Evolutionary conservation across 1,140 invertebrate genomes (phyloP).

Genomic region (Laupala kohalensis): DNA sequence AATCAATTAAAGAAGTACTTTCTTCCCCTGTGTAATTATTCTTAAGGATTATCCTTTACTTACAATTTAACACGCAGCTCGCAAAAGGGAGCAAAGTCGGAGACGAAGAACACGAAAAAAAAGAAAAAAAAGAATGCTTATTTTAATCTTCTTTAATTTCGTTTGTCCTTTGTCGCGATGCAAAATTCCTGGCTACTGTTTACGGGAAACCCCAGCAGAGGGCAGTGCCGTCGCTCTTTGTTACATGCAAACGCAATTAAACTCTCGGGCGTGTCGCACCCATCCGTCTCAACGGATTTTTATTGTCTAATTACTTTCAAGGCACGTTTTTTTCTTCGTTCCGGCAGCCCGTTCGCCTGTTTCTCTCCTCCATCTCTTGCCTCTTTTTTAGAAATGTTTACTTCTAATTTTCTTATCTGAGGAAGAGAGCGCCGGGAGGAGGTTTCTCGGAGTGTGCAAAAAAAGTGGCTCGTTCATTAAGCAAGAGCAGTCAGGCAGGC

Average conservation of each 20-base stretch:
- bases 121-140: not conserved
- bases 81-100: too few relatives aligned
- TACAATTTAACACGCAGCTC: not conserved
- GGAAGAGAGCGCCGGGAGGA: not conserved
- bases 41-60: not conserved
- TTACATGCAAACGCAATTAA: not conserved
- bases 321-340: not conserved
- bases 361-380: not conserved
- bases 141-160: not conserved
- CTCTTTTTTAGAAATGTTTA: not conserved
- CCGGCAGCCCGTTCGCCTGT: not conserved
- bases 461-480: not conserved
- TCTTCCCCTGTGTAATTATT: not conserved
- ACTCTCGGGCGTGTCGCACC: not conserved
- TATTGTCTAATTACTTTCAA: not conserved
- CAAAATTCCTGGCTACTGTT: not conserved
- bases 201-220: not conserved
- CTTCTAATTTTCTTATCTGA: not conserved
- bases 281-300: not conserved
- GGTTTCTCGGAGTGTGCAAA: too few relatives aligned
- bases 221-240: not conserved
- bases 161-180: not conserved
- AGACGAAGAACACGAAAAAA: too few relatives aligned
- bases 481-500: too few relatives aligned
- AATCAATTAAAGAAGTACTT: not conserved